Base-by-base conservation (phyloP, 2,797 vertebrate species). In the Mormyrops boulengeri region DNA sequence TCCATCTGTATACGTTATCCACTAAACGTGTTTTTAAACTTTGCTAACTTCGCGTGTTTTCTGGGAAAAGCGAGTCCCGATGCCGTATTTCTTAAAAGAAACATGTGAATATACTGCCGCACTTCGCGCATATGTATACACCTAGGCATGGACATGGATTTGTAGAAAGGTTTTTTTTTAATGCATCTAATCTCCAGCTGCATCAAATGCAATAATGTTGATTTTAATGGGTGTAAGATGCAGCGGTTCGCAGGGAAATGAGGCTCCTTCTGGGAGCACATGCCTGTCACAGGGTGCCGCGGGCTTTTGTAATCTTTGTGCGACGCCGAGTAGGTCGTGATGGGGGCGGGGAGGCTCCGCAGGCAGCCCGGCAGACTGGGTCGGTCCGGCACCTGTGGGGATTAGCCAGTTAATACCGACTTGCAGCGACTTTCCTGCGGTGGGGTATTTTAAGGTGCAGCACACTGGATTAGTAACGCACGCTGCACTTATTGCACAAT, bases 351-450 rank as follows among this genome's bases (percentile, higher is more conserved):
- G 50, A 14, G 53, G 22, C 52, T 77, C 22, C 7, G 41, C 47
- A 26, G 26, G 55, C 60, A 60, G 3, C 41, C 80, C 34, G 9
- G 41, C 22, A 30, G 22, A 26, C 22, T 66, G 49, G 41, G 53
- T 62, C 11, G 11, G 2, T 19, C 49, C 3, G 14, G 50, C n/a
- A 52, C 53, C 87, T 55, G 5, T 47, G 69, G 55, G 77, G 89
- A 90, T 89, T 89, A 89, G 80, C 22, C 11, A 14, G 17, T 73
- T 73, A 73, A 38, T 17, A 34, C 30, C 12, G 66, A 73, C 38
- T 73, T 47, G 82, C 9, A 38, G 55, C 55, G 17, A 69, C n/a
- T 89, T 82, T 14, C 14, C n/a, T 66, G 60, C 60, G 60, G 30
- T 38, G 47, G 53, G 2, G 22, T 85, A 44, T 66, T 49, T 1